Conservation (phyloP, 2,888 invertebrate genomes). For the Standfussiana lucernea region DNA sequence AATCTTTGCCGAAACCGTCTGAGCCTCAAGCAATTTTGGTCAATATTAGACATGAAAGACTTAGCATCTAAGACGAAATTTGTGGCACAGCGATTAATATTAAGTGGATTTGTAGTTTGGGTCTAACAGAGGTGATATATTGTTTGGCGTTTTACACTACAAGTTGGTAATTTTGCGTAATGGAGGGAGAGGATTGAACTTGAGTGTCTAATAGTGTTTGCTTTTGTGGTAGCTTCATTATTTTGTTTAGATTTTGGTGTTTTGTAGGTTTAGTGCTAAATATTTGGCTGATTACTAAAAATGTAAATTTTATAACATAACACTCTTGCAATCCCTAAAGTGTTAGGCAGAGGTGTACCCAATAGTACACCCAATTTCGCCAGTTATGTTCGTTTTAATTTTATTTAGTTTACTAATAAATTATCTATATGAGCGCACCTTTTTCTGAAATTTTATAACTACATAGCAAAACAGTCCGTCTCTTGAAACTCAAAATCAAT, state of each 20-base stretch:
- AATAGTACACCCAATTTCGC: no score
- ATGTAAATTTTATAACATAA: no score
- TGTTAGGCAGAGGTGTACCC: no score
- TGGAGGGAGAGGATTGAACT: constrained; percentile 1
- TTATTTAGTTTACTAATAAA: no score
- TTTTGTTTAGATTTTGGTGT: not conserved
- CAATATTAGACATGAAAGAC: constrained; percentile 55
- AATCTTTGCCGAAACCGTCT: constrained; percentile 47
- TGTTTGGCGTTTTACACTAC: constrained; percentile 48
- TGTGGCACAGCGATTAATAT: constrained; percentile 58
- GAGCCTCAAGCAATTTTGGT: constrained; percentile 51
- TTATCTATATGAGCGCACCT: not conserved
- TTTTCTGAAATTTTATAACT: not conserved
- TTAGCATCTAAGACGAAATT: constrained; percentile 51
- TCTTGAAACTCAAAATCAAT: not conserved
- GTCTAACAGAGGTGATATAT: constrained; percentile 50
- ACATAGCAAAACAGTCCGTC: no score
- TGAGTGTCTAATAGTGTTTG: not conserved
- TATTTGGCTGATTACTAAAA: no score
- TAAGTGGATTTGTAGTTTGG: constrained; percentile 54
- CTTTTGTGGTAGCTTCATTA: constrained; percentile 5
- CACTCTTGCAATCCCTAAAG: no score
- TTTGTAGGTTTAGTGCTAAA: no score
- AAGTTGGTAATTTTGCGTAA: constrained; percentile 25
- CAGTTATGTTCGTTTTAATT: no score